Evolutionary conservation across 2,888 invertebrate species (phyloP).

Genomic region (Artemia sinica): DNA sequence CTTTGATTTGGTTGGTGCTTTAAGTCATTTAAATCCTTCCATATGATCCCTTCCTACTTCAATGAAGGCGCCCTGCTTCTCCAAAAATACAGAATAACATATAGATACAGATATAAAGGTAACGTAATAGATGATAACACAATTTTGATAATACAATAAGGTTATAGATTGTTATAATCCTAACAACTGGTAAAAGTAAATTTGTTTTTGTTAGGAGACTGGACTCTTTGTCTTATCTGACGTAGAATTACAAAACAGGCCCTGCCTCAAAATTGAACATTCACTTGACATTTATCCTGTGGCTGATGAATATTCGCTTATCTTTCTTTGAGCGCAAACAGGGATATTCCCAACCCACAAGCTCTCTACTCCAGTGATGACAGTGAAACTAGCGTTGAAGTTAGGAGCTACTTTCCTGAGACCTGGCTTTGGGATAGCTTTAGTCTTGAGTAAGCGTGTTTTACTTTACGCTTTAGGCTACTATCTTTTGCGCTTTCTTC

Average conservation of each 20-base stretch:
- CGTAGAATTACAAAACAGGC: constrained; percentile 38
- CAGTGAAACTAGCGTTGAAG: constrained; percentile 15
- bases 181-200: constrained; percentile 1
- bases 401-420: constrained; percentile 29
- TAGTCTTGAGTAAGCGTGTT: constrained; percentile 14
- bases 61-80: too few species aligned
- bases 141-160: too few species aligned
- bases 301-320: background rate
- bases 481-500: too few species aligned
- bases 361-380: constrained; percentile 15
- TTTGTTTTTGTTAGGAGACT: constrained; percentile 34
- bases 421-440: constrained; percentile 28
- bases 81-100: too few species aligned
- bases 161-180: too few species aligned
- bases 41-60: too few species aligned
- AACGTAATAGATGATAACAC: too few species aligned
- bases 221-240: constrained; percentile 40
- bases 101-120: too few species aligned
- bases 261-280: constrained; percentile 32
- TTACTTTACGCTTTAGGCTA: too few species aligned
- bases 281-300: background rate
- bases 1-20: too few species aligned
- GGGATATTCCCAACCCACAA: background rate
- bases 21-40: too few species aligned
- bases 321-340: background rate